Percentiles rank a stretch among this genome's conserved stretches.
Conservation (phyloP, 2,113 vertebrate genomes). For the Stomatorhinus ivindoensis region DNA sequence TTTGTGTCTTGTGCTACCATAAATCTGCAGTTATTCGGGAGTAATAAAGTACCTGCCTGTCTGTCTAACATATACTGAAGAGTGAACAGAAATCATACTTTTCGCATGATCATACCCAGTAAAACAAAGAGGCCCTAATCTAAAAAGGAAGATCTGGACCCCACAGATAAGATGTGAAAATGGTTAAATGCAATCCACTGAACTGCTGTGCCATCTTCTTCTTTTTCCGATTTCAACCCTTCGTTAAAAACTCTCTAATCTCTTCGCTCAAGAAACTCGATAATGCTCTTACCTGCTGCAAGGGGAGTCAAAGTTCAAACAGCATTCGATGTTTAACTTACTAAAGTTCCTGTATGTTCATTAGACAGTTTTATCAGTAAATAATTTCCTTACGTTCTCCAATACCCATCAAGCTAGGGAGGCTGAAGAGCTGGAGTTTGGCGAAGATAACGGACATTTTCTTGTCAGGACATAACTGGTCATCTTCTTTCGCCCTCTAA, state of each 20-base stretch:
- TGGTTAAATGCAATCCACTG: conserved; percentile 68
- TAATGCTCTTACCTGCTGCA: conserved; percentile 64
- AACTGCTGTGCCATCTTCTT: conserved; percentile 57
- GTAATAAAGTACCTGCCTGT: background rate
- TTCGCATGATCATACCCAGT: conserved; percentile 46
- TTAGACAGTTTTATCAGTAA: conserved; percentile 72
- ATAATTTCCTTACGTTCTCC: conserved; percentile 63
- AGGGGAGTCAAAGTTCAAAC: conserved; percentile 69
- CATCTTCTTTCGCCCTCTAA: conserved; percentile 45
- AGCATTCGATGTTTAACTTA: conserved; percentile 72
- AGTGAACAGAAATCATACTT: background rate
- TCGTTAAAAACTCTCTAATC: conserved; percentile 76
- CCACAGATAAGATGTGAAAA: conserved; percentile 65
- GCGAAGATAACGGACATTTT: conserved; percentile 57
- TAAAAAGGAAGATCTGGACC: conserved; percentile 60
- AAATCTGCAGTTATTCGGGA: background rate
- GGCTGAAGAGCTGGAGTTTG: conserved; percentile 44
- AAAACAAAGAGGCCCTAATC: conserved; percentile 41
- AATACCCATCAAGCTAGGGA: conserved; percentile 64
- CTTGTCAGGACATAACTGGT: conserved; percentile 33
- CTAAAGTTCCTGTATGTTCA: conserved; percentile 73
- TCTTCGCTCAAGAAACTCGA: conserved; percentile 59
- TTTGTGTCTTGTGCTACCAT: background rate
- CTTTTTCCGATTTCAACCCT: conserved; percentile 62
- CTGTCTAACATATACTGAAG: background rate